Percentiles rank a stretch among this genome's conserved stretches.
Evolutionary conservation across 2,797 vertebrate species (phyloP).

Genomic region (Remorina albescens): DNA sequence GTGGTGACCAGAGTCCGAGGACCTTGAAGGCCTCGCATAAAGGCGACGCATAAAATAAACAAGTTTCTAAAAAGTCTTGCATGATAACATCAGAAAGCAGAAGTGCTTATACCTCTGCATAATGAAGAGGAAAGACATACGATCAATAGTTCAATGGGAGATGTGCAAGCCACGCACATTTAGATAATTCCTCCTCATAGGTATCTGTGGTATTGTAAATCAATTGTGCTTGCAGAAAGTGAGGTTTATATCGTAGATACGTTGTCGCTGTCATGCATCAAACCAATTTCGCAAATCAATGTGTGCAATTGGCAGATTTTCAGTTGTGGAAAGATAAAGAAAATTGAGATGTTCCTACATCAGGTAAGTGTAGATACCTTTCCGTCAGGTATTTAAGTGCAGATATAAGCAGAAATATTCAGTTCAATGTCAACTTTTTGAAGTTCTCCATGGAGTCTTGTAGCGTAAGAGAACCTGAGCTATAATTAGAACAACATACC

Average conservation of each 20-base stretch:
- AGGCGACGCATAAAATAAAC: no score
- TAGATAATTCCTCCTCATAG: neutral
- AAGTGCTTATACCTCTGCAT: neutral
- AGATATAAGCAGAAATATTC: neutral
- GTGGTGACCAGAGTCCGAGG: neutral
- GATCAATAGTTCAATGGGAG: no score
- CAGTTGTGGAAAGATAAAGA: neutral
- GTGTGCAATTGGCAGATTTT: neutral
- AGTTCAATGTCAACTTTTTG: conserved; percentile 3
- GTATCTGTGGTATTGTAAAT: no score
- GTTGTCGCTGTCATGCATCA: neutral
- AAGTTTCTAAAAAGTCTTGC: neutral
- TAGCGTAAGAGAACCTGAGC: neutral
- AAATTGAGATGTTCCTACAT: neutral
- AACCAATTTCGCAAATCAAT: no score
- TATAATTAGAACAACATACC: conserved; percentile 7
- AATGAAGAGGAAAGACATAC: no score
- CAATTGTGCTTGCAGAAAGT: no score
- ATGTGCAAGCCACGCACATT: no score
- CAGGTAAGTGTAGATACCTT: neutral
- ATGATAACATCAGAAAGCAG: neutral
- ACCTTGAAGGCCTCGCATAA: neutral
- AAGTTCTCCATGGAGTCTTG: conserved; percentile 8
- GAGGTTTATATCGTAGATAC: neutral
- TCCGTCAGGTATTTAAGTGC: neutral